Conservation (phyloP, 2,888 invertebrate species). For the Laspeyria flexula region DNA sequence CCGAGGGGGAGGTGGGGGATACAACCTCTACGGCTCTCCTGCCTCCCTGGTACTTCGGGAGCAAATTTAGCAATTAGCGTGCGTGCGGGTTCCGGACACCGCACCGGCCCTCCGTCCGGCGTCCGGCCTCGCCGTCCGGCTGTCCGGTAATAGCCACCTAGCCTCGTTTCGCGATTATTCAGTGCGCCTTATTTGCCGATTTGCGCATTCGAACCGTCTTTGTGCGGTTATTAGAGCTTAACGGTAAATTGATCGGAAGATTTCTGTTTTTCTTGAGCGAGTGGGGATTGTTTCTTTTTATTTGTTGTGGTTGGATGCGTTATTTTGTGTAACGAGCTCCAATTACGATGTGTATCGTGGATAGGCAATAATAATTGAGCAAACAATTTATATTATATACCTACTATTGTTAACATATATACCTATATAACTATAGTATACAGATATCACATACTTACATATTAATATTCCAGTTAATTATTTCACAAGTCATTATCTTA, state of each 20-base stretch:
- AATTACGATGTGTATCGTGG: conserved; percentile 8
- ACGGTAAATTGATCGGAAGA: conserved; percentile 35
- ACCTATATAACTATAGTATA: too few species aligned
- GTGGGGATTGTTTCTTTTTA: conserved; percentile 10
- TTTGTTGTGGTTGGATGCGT: conserved; percentile 6
- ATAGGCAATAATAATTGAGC: neutral
- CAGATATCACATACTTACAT: too few species aligned
- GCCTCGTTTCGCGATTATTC: conserved; percentile 40
- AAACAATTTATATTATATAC: neutral
- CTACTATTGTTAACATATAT: too few species aligned
- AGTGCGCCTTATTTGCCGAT: conserved; percentile 15
- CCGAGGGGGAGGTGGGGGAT: conserved; percentile 11
- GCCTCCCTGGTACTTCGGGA: conserved; percentile 29
- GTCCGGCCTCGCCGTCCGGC: conserved; percentile 27
- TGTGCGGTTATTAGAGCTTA: conserved; percentile 25
- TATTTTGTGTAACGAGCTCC: conserved; percentile 8
- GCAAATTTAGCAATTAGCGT: conserved; percentile 79
- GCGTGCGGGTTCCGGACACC: conserved; percentile 61
- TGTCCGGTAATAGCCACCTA: conserved; percentile 62
- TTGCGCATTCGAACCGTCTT: conserved; percentile 19
- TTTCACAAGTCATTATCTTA: too few species aligned
- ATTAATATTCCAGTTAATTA: too few species aligned
- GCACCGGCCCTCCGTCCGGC: conserved; percentile 15
- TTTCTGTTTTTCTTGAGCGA: conserved; percentile 10
- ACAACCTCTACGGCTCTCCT: conserved; percentile 6